Percentiles rank a stretch among this genome's conserved stretches.
Conservation (phyloP, 1,140 invertebrate species). For the Galleria mellonella region DNA sequence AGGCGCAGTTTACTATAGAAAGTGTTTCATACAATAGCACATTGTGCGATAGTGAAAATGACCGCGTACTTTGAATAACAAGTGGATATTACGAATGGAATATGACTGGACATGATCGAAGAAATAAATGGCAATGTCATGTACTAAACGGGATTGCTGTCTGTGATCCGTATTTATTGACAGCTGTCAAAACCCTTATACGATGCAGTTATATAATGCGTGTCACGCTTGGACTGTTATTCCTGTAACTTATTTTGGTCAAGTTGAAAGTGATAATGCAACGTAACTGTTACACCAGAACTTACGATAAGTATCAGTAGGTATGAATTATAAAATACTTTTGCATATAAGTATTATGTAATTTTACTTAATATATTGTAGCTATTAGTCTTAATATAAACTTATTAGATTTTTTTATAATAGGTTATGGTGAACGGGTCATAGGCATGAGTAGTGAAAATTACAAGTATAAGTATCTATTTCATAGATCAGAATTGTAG, state of each 20-base stretch:
- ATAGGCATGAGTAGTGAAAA: no score
- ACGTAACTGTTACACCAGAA: background rate
- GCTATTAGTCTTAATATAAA: no score
- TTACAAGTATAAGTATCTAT: no score
- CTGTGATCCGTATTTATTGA: background rate
- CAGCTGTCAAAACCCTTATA: background rate
- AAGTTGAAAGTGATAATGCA: background rate
- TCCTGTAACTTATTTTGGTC: background rate
- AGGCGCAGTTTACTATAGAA: slow-evolving; percentile 43
- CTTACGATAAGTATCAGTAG: no score
- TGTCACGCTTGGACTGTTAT: background rate
- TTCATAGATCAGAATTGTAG: no score
- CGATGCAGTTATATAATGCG: background rate
- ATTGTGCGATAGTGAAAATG: slow-evolving; percentile 64
- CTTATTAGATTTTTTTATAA: no score
- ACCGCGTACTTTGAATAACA: slow-evolving; percentile 32
- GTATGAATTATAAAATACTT: no score
- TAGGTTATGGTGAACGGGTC: no score
- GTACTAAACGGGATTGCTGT: background rate
- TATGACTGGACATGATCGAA: slow-evolving; percentile 2
- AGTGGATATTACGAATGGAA: slow-evolving; percentile 13
- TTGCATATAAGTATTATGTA: no score
- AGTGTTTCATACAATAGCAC: slow-evolving; percentile 46
- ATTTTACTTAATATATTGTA: no score
- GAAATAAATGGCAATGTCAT: background rate